phyloP scores from a whole-genome alignment of 2,113 vertebrate species.

The Rhipidura dahli region DNA sequence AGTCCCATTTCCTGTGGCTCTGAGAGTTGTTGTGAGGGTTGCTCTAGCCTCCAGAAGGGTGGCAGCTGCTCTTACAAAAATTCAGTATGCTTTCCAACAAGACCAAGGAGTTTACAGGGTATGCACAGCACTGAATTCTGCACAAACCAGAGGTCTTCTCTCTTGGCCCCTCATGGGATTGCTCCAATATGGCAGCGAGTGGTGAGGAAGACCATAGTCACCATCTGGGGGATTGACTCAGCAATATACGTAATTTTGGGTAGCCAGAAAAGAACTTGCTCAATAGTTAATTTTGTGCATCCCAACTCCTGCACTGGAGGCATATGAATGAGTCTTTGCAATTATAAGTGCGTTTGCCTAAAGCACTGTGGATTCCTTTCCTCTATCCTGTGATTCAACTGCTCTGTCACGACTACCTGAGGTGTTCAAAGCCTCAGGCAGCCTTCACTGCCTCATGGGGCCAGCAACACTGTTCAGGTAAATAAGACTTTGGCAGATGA shows the following conservation, averaged over 20 bases:
- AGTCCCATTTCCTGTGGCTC: not conserved
- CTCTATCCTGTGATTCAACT: not conserved
- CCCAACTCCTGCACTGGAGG: not conserved
- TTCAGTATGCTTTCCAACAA: not conserved
- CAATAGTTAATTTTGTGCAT: not conserved
- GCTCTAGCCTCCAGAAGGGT: not conserved
- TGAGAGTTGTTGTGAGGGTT: not conserved
- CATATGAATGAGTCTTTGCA: not conserved
- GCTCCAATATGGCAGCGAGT: not conserved
- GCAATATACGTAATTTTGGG: not conserved
- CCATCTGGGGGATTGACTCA: not conserved
- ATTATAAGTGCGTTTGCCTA: not conserved
- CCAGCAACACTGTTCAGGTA: not conserved
- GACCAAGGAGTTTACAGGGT: not conserved
- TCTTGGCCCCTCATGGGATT: not conserved
- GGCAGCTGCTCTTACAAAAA: not conserved
- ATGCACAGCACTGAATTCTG: not conserved
- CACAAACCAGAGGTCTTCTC: not conserved
- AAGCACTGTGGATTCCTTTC: not conserved
- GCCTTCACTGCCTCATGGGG: not conserved
- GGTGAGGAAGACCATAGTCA: not conserved
- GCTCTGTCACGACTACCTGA: not conserved
- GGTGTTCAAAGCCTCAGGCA: not conserved
- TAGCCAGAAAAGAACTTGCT: not conserved
- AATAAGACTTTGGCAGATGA: not conserved